These are phyloP conservation scores for Delia radicum DNA, from an alignment of 1,140 invertebrate species.

Conservation along the genomic window DNA sequence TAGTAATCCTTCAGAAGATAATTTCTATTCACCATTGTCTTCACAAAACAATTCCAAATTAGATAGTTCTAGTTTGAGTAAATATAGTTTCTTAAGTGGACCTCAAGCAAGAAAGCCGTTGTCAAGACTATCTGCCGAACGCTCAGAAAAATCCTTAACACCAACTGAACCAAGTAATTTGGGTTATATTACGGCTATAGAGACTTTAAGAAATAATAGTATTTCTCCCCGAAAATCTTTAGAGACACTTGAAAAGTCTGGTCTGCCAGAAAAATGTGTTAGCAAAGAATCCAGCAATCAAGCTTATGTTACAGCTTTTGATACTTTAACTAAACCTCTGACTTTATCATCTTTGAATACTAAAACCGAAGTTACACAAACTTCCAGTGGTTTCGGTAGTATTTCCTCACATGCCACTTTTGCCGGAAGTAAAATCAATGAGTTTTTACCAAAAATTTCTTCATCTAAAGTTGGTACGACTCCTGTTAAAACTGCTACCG, in stretches of 20 bases:
- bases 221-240: background rate
- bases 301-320: background rate
- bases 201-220: background rate
- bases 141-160: background rate
- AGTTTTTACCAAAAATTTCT: constrained; percentile 41
- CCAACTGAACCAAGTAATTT: background rate
- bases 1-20: constrained; percentile 19
- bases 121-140: constrained; percentile 19
- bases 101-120: constrained; percentile 40
- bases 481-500: background rate
- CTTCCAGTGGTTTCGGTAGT: constrained; percentile 44
- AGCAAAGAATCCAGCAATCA: background rate
- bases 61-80: background rate
- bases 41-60: constrained; percentile 26
- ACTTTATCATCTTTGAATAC: background rate
- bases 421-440: constrained; percentile 4
- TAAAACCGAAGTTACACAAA: background rate
- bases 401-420: constrained; percentile 13
- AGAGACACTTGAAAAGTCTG: background rate
- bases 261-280: background rate
- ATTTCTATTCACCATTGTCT: constrained; percentile 27
- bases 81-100: constrained; percentile 26
- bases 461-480: constrained; percentile 44
- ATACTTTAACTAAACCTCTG: background rate
- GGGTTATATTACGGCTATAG: background rate